Evolutionary conservation across 2,113 vertebrate genomes (phyloP), one percentile per base, ranked within the genome.

Genomic region (Indicator maculatus): DNA sequence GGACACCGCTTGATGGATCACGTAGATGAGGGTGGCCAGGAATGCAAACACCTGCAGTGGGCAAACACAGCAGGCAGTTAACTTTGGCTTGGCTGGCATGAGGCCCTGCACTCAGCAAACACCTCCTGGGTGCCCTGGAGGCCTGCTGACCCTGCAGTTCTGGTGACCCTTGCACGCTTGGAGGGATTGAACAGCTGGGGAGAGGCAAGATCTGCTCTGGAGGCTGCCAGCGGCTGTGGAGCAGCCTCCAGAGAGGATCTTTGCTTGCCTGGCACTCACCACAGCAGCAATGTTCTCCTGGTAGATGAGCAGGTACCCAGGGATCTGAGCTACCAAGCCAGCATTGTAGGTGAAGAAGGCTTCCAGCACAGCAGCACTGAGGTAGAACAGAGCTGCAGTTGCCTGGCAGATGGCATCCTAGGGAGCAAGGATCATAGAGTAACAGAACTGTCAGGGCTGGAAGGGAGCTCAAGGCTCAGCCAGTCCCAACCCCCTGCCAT

Each of bases 31-130:
- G 20, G 98, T 98, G 53, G 97, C 97, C 64, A 97, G 1, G 10
- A 95, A 98, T 16, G 98, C 98, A 95, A 98, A 98, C 9, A 98
- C 98, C 98, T 99, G 81, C 24, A 81, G 75, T 47, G 97, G 81
- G 64, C 89, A 66, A 95, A 67, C 38, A 91, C 65, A 85, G 3
- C 81, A 74, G 63, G 30, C 80, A 9, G 27, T 95, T 76, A 86
- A 5, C 7, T 41, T 58, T 30, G 39, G 88, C 75, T 12, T 65
- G 4, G 5, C 30, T 0, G 2, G 27, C 17, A 28, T 4, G 11
- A 61, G 31, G 64, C 52, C 67, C 81, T 47, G 56, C 45, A 11
- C 44, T 5, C 56, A 69, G 45, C 63, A 64, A 85, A 55, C 38
- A 23, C 44, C 20, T 70, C 2, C 0, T 19, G 18, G 18, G 38